phyloP scores from a whole-genome alignment of 2,113 vertebrate species.

The Rhegmatorhina hoffmannsi region DNA sequence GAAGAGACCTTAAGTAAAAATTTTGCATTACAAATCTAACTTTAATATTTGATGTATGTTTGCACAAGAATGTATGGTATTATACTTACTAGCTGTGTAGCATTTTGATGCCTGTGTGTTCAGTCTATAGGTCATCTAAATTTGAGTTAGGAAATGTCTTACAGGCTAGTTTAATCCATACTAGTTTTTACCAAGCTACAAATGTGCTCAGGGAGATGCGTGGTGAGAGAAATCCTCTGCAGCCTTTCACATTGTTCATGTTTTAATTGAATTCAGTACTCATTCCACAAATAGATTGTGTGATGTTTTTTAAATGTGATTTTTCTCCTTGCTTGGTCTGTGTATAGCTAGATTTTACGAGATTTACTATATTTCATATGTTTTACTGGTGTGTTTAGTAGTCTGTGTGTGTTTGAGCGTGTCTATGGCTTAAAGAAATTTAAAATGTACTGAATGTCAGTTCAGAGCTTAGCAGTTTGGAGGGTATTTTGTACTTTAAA shows the following conservation, averaged over 20 bases:
- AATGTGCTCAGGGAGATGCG: conserved; percentile 8
- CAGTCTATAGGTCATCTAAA: neutral
- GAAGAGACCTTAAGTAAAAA: conserved; percentile 61
- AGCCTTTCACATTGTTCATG: conserved; percentile 36
- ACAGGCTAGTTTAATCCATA: neutral
- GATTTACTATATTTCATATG: neutral
- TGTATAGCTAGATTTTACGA: neutral
- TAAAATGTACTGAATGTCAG: neutral
- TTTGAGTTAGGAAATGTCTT: conserved; percentile 10
- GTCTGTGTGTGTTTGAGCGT: neutral
- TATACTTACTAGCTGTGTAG: neutral
- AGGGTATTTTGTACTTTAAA: neutral
- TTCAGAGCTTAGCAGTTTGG: neutral
- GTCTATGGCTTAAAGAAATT: neutral
- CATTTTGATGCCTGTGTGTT: conserved; percentile 21
- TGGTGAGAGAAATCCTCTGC: conserved; percentile 30
- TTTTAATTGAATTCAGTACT: conserved; percentile 49
- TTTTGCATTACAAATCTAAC: conserved; percentile 59
- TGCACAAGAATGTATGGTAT: neutral
- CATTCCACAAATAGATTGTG: neutral
- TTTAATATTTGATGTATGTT: conserved; percentile 26
- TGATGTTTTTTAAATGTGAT: neutral
- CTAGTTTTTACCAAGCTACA: conserved; percentile 23
- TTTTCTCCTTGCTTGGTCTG: neutral
- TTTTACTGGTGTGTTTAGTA: conserved; percentile 2